phyloP scores from a whole-genome alignment of 2,888 invertebrate genomes.

The Terebella lapidaria region DNA sequence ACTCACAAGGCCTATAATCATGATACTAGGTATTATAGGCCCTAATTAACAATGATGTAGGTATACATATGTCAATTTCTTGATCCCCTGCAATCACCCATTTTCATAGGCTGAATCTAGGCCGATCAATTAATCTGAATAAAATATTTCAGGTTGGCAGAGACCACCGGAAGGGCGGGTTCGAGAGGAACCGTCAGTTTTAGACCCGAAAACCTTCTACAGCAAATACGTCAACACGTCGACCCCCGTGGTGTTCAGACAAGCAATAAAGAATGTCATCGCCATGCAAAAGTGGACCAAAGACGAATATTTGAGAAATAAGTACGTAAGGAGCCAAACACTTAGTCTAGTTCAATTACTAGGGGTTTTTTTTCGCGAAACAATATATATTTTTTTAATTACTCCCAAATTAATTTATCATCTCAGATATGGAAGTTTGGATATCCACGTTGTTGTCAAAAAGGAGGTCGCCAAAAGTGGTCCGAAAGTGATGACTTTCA shows the following conservation, averaged over 20 bases:
- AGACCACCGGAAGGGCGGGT: constrained; percentile 39
- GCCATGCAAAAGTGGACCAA: constrained; percentile 38
- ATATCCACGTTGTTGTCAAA: constrained; percentile 33
- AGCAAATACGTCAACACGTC: constrained; percentile 32
- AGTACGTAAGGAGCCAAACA: constrained; percentile 12
- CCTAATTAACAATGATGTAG: too few species aligned
- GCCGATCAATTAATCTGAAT: too few species aligned
- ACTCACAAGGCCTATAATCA: too few species aligned
- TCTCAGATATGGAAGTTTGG: constrained; percentile 33
- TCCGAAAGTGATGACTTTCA: constrained; percentile 33
- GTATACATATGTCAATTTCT: too few species aligned
- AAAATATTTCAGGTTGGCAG: constrained; percentile 42
- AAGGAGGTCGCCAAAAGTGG: constrained; percentile 25
- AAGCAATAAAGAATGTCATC: constrained; percentile 32
- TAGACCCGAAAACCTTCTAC: constrained; percentile 37
- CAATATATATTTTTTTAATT: background rate
- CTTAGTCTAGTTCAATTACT: background rate
- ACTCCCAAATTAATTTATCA: background rate
- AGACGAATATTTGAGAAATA: constrained; percentile 40
- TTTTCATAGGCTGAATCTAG: too few species aligned
- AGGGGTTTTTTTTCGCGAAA: too few species aligned
- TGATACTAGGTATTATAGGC: too few species aligned
- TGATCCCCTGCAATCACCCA: too few species aligned
- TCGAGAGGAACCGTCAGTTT: constrained; percentile 31
- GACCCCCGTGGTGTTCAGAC: constrained; percentile 39